A percentile compares a stretch with the other conserved stretches of the same genome.
These are phyloP conservation scores for Doris montereyensis DNA, from an alignment of 2,888 invertebrate species.

Conservation along the genomic window DNA sequence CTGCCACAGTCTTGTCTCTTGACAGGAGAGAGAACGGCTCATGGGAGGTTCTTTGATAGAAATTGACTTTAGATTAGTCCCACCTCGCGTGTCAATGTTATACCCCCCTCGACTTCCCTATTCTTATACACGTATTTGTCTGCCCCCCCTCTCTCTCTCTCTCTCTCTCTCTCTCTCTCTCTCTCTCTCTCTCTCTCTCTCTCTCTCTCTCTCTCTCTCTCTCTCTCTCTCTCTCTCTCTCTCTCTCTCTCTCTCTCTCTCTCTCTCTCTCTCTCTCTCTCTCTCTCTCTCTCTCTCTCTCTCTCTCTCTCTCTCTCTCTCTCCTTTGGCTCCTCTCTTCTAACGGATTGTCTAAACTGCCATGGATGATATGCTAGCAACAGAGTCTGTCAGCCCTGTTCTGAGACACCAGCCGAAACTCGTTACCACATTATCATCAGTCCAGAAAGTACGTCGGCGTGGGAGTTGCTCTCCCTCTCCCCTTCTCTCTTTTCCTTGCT, in stretches of 20 bases:
- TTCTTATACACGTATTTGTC: neutral
- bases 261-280: neutral
- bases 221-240: neutral
- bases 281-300: neutral
- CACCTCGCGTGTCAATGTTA: no score
- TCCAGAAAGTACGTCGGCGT: no score
- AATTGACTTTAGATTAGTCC: no score
- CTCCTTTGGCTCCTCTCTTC: neutral
- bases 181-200: neutral
- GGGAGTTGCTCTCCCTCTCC: neutral
- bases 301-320: no score
- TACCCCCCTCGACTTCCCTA: no score
- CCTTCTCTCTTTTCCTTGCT: constrained; percentile 5
- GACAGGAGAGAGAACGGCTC: no score
- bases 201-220: neutral
- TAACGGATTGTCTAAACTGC: neutral
- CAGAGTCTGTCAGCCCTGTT: no score
- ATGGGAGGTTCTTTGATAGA: no score
- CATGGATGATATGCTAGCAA: no score
- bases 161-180: constrained; percentile 25
- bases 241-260: neutral
- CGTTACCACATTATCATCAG: no score
- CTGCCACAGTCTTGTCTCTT: no score
- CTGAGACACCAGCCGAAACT: no score
- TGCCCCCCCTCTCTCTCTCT: constrained; percentile 26